Percentiles rank a stretch among this genome's conserved stretches.
phyloP scores from a whole-genome alignment of 1,140 invertebrate species.

The Temnothorax nylanderi region DNA sequence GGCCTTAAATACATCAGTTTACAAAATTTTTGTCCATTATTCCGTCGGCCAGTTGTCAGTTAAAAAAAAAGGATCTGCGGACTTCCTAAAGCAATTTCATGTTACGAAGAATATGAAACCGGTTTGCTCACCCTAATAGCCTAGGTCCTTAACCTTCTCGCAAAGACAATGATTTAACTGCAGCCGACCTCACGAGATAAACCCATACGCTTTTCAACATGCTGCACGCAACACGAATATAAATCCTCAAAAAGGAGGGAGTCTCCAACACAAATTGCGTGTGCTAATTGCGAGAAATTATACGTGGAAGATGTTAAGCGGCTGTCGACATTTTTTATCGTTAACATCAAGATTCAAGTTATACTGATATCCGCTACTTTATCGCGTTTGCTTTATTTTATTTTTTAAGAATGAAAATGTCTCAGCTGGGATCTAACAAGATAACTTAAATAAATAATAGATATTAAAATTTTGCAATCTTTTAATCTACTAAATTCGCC shows the following conservation, averaged over 20 bases:
- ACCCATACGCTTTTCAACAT: not conserved
- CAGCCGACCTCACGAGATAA: constrained; percentile 29
- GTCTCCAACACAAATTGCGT: not conserved
- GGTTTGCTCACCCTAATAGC: constrained; percentile 37
- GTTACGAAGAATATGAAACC: constrained; percentile 46
- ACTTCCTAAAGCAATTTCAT: constrained; percentile 21
- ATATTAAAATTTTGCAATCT: not conserved
- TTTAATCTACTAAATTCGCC: not conserved
- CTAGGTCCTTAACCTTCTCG: constrained; percentile 46
- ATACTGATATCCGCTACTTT: not conserved
- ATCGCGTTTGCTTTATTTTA: not conserved
- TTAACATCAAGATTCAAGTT: not conserved
- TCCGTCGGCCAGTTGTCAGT: not conserved
- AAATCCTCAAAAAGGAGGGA: not conserved
- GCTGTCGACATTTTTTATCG: not conserved
- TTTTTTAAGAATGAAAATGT: not conserved
- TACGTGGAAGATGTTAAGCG: not conserved
- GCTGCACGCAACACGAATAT: not conserved
- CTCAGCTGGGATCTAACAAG: not conserved
- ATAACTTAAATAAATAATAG: not conserved
- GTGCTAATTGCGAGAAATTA: constrained; percentile 13
- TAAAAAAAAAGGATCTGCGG: constrained; percentile 10
- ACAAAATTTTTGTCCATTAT: not conserved
- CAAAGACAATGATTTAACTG: constrained; percentile 56
- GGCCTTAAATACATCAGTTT: not conserved